Evolutionary conservation across 2,888 invertebrate genomes (phyloP), one percentile per base, ranked within the genome.

Genomic region (Melolontha melolontha): DNA sequence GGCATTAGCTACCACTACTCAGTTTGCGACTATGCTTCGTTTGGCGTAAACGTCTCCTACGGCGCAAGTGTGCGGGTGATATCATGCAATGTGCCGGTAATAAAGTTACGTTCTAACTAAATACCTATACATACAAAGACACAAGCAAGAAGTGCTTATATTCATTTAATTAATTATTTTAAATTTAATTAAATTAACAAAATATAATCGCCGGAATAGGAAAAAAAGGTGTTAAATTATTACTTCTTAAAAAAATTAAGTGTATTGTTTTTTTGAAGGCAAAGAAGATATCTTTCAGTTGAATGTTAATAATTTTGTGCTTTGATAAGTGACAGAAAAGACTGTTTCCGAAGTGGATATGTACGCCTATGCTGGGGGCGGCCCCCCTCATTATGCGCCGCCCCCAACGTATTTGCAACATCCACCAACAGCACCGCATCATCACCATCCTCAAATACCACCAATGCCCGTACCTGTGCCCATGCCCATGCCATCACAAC

Each of bases 321-420:
- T 29, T 6, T 6, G 5, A 29, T 29, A 29, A 29, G 29, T 29
- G 29, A 42, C 27, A 29, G 16, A 44, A 29, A 10, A 59, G 59
- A 59, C 47, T 59, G 47, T 59, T 34, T 34, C 41, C 71, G 71
- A 74, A 75, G 78, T 78, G 76, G 77, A 79, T 78, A 85, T 85
- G 85, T 85, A 85, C 82, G 82, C 84, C 74, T 84, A 84, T 76
- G 84, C 84, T 71, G 83, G 83, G 79, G 83, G 81, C 76, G 83
- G 81, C 71, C 84, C 82, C 74, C 83, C 83, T 67, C 84, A 83
- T 75, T 84, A 83, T 73, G 83, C 84, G 77, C 82, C 84, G 74
- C 84, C 84, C 73, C 82, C 84, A 59, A 81, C 83, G 42, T 84
- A 82, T 71, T 75, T 83, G 59, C 84, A 82, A 71, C 81, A 83